Evolutionary conservation across 2,113 vertebrate genomes (phyloP).

Genomic region (Sander vitreus): DNA sequence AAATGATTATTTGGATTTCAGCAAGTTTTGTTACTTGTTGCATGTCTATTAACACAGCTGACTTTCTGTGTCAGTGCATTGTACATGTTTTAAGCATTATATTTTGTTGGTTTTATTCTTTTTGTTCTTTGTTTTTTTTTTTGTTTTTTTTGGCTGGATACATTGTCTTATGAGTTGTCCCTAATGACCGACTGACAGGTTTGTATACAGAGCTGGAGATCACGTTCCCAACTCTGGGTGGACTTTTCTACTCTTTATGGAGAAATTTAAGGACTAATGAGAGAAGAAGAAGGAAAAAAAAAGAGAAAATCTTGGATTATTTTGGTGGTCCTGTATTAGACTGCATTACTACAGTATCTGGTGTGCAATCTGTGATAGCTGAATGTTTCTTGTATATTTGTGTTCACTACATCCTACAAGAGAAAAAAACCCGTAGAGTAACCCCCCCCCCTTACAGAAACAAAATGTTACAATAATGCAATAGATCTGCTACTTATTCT

Average conservation of each 20-base stretch:
- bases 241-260: constrained; percentile 92
- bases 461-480: constrained; percentile 94
- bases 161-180: constrained; percentile 86
- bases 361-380: constrained; percentile 98
- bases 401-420: constrained; percentile 92
- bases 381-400: constrained; percentile 99
- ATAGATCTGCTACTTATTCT: constrained; percentile 97
- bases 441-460: constrained; percentile 82
- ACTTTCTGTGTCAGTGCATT: constrained; percentile 99
- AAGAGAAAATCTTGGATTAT: constrained; percentile 52
- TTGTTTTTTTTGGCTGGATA: constrained; percentile 45
- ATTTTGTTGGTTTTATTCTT: constrained; percentile 37
- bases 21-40: constrained; percentile 99
- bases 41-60: constrained; percentile 99
- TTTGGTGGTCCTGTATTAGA: constrained; percentile 94
- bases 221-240: constrained; percentile 87
- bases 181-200: constrained; percentile 82
- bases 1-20: constrained; percentile 88
- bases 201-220: constrained; percentile 91
- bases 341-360: constrained; percentile 93
- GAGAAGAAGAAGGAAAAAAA: constrained; percentile 39
- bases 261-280: constrained; percentile 81
- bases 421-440: constrained; percentile 86
- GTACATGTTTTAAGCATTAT: constrained; percentile 92
- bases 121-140: constrained; percentile 9